Evolutionary conservation across 2,888 invertebrate genomes (phyloP), one percentile per base, ranked within the genome.

Genomic region (Melieria picta): DNA sequence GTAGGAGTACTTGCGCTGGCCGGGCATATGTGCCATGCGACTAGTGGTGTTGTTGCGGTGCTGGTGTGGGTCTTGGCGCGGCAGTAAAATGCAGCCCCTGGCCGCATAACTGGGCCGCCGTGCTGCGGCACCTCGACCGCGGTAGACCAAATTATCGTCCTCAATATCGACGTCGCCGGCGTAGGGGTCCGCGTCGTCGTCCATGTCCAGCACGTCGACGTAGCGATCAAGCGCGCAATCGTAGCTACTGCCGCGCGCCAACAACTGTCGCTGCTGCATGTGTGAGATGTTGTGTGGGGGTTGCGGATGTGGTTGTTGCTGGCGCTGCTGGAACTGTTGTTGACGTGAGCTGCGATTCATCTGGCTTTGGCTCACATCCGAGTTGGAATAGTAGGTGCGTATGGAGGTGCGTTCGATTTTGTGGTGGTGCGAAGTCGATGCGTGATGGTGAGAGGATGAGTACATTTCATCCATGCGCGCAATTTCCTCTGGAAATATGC

Each of bases 381-480:
- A 72, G 61, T 87, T 87, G 48, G 87, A 87, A 75, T 85, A 87
- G 73, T 81, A 87, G 56, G 87, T 87, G 79, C 87, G 83, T 74
- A 87, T 86, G 71, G 86, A 86, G 68, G 87, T 87, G 77, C 86
- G 85, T 71, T 87, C 85, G 73, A 84, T 84, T 78, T 83, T 82
- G 70, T 85, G 84, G 74, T 88, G 87, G 65, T 89, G 88, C 43
- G 89, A 90, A 64, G 90, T 82, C 30, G 79, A 78, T 47, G 74
- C 73, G 67, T 81, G 82, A 62, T 79, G 80, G 67, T 77, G 79
- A 7, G 83, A 83, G 30, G 80, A 80, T 70, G 93, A 93, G 92
- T 94, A 95, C 72, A 93, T 94, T 81, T 92, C 90, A 81, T 91
- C 91, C 80, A 94, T 89, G 77, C 91, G 91, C 78, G 93, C 92